These are phyloP conservation scores for Drosophila crucigera DNA, from an alignment of 2,888 invertebrate species.

Conservation along the genomic window DNA sequence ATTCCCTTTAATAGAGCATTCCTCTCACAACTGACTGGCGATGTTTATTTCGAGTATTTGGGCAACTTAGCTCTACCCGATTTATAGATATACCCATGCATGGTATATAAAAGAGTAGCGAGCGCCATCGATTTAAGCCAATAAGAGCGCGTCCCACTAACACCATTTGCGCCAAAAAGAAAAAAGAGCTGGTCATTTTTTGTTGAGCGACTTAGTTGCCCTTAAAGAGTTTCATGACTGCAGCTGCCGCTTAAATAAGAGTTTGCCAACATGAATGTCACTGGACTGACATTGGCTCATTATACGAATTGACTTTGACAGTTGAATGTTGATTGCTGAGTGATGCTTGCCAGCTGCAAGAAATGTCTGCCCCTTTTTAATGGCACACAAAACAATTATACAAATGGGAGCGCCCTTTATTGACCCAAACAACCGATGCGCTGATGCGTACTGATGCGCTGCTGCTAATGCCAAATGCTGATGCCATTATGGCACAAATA, in stretches of 20 bases:
- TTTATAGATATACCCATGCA: neutral
- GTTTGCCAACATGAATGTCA: slow-evolving; percentile 16
- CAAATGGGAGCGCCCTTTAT: slow-evolving; percentile 32
- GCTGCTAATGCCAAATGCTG: slow-evolving; percentile 27
- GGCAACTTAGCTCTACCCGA: neutral
- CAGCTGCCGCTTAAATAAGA: neutral
- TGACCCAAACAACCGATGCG: slow-evolving; percentile 12
- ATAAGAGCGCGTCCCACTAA: slow-evolving; percentile 35
- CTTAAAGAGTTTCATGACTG: slow-evolving; percentile 16
- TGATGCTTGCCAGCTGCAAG: slow-evolving; percentile 10
- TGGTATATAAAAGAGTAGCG: slow-evolving; percentile 32
- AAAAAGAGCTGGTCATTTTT: neutral
- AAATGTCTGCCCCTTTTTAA: slow-evolving; percentile 15
- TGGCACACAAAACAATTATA: slow-evolving; percentile 45
- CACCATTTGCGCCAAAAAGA: slow-evolving; percentile 27
- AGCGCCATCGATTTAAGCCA: slow-evolving; percentile 33
- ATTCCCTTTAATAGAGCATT: neutral
- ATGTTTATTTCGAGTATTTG: neutral
- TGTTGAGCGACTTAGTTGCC: neutral
- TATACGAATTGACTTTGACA: slow-evolving; percentile 46
- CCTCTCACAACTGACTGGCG: neutral
- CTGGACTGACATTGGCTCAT: slow-evolving; percentile 26
- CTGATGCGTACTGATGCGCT: slow-evolving; percentile 24
- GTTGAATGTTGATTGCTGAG: slow-evolving; percentile 22
- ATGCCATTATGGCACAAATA: slow-evolving; percentile 43